phyloP scores from a whole-genome alignment of 2,113 vertebrate genomes.

The Hypomesus transpacificus region DNA sequence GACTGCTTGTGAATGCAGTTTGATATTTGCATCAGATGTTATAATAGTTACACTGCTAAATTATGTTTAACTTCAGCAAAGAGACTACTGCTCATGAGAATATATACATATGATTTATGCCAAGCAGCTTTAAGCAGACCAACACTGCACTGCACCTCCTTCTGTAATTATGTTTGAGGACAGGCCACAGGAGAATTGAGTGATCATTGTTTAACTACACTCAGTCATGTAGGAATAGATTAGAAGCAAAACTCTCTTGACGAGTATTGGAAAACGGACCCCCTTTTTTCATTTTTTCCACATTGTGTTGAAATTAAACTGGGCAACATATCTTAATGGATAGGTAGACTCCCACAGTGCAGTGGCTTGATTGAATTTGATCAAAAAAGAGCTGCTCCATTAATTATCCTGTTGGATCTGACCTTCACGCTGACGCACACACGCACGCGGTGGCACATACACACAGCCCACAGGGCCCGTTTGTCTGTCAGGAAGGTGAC shows the following conservation, averaged over 20 bases:
- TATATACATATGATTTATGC: too few relatives aligned
- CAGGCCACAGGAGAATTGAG: too few relatives aligned
- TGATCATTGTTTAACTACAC: too few relatives aligned
- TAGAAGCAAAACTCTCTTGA: background rate
- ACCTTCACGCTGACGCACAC: slow-evolving; percentile 50
- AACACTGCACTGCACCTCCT: too few relatives aligned
- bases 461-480: slow-evolving; percentile 44
- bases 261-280: slow-evolving; percentile 32
- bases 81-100: too few relatives aligned
- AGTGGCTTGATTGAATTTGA: slow-evolving; percentile 64
- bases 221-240: background rate
- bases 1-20: too few relatives aligned
- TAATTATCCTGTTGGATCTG: slow-evolving; percentile 68
- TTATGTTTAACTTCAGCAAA: too few relatives aligned
- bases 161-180: too few relatives aligned
- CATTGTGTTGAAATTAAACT: slow-evolving; percentile 62
- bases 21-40: too few relatives aligned
- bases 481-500: slow-evolving; percentile 65
- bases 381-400: slow-evolving; percentile 58
- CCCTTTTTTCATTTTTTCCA: slow-evolving; percentile 53
- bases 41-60: too few relatives aligned
- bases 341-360: slow-evolving; percentile 46
- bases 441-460: slow-evolving; percentile 4
- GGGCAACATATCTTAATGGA: slow-evolving; percentile 60
- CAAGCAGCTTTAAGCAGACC: too few relatives aligned